These are phyloP conservation scores for Synanthedon andrenaeformis DNA, from an alignment of 2,888 invertebrate genomes.

Conservation along the genomic window DNA sequence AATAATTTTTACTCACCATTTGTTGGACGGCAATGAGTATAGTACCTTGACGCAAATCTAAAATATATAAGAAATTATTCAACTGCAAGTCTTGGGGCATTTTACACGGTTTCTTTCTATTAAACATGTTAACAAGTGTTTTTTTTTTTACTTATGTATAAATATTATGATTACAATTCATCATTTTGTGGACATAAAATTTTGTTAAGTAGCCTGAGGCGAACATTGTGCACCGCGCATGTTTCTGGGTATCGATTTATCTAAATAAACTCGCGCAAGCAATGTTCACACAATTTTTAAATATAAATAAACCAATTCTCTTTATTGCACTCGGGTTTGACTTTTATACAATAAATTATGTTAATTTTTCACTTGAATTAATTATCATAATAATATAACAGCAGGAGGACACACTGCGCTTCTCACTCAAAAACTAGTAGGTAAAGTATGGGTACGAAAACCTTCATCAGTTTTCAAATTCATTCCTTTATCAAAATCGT, in stretches of 20 bases:
- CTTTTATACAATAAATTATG: too few species aligned
- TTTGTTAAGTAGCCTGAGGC: constrained; percentile 2
- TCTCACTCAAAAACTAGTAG: too few species aligned
- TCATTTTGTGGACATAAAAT: constrained; percentile 33
- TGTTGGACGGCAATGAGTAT: constrained; percentile 68
- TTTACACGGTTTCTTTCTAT: constrained; percentile 53
- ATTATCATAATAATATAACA: too few species aligned
- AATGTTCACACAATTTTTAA: background rate
- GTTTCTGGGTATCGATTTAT: constrained; percentile 47
- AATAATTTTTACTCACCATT: constrained; percentile 49
- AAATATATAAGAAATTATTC: constrained; percentile 61
- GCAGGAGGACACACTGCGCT: too few species aligned
- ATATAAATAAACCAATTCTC: too few species aligned
- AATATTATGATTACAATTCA: constrained; percentile 25
- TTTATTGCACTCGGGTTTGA: too few species aligned
- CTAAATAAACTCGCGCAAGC: background rate
- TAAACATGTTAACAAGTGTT: constrained; percentile 43
- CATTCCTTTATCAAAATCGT: too few species aligned
- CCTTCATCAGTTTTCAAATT: too few species aligned
- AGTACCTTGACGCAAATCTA: constrained; percentile 65
- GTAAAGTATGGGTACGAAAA: too few species aligned
- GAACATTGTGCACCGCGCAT: constrained; percentile 33
- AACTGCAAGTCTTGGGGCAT: constrained; percentile 52
- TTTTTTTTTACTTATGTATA: constrained; percentile 14
- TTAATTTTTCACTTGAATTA: too few species aligned